Evolutionary conservation across 2,797 vertebrate genomes (phyloP), one percentile per base, ranked within the genome.

Genomic region (Agapornis canus): DNA sequence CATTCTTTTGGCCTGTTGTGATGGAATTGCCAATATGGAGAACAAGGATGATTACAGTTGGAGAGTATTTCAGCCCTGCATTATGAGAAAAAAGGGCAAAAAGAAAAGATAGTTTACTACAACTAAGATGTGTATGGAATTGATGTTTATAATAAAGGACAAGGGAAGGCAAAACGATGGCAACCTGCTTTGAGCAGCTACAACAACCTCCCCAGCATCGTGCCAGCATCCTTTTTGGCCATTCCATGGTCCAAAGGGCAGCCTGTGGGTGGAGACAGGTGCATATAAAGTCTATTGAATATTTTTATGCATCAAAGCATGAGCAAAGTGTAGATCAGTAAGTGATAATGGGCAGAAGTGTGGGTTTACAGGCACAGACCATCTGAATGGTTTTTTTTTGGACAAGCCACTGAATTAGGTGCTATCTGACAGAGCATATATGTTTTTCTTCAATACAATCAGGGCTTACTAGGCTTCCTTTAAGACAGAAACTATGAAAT

Each of bases 151-250:
- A 18, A 35, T 8, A 6, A 4, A 84, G 70, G 43, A 17, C 2
- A 20, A 56, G 26, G 14, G 20, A 60, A 59, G 26, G 13, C 7
- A 56, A 32, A 6, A 32, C 21, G 15, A 12, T 6, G 10, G 27
- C 8, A 48, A 15, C 10, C 11, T 5, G 2, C 8, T 45, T 9
- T 29, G 12, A 17, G n/a, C 19, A 26, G 21, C 17, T 52, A 18
- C 43, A 66, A 1, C 18, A n/a, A 5, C 10, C 27, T 29, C 63
- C 32, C 35, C 71, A 61, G 29, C 21, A 22, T 7, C 0, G 0
- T 56, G 37, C 12, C 37, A 3, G 0, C 13, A 45, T n/a, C 37
- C 37, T 75, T 0, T 1, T 25, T 57, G 45, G 20, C 16, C 45
- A 23, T 42, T 47, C 65, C 21, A 20, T 29, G 47, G 31, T 42